These are phyloP conservation scores for silkworm (Bombyx mori) DNA, from an alignment of 1,140 invertebrate genomes.

Conservation along the genomic window DNA sequence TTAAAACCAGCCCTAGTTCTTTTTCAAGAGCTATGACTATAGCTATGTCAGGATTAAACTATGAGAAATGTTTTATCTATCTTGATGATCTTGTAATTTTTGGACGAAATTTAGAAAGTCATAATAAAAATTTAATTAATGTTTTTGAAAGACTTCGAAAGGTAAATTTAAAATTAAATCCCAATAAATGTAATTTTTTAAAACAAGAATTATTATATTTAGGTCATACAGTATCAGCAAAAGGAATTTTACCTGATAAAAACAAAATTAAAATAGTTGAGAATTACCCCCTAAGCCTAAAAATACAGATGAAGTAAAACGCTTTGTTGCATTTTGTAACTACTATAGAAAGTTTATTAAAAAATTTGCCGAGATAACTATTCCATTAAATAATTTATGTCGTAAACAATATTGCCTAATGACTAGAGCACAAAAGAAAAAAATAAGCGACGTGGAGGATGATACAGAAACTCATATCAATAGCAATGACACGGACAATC, in stretches of 20 bases:
- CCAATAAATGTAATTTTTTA: slow-evolving; percentile 11
- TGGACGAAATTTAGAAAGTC: background rate
- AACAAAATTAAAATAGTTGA: background rate
- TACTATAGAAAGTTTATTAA: slow-evolving; percentile 4
- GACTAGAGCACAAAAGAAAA: slow-evolving; percentile 15
- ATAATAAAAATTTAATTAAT: slow-evolving; percentile 12
- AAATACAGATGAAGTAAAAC: slow-evolving; percentile 3
- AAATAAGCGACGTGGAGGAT: background rate
- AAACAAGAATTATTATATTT: slow-evolving; percentile 11
- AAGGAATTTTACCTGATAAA: slow-evolving; percentile 2
- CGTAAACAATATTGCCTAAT: slow-evolving; percentile 9
- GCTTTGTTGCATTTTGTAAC: slow-evolving; percentile 4
- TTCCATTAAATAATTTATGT: slow-evolving; percentile 1
- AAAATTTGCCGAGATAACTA: background rate
- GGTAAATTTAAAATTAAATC: slow-evolving; percentile 14
- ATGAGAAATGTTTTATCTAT: slow-evolving; percentile 6
- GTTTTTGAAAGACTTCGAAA: slow-evolving; percentile 10
- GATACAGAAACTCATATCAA: slow-evolving; percentile 5
- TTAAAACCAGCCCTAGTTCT: slow-evolving; percentile 8
- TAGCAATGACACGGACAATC: slow-evolving; percentile 12
- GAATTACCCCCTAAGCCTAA: background rate
- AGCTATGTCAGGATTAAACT: slow-evolving; percentile 10
- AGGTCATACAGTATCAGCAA: slow-evolving; percentile 9
- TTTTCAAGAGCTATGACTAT: slow-evolving; percentile 9
- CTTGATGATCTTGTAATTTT: slow-evolving; percentile 7